Evolutionary conservation across 2,113 vertebrate species (phyloP).

Genomic region (Malurus alboscapulatus): DNA sequence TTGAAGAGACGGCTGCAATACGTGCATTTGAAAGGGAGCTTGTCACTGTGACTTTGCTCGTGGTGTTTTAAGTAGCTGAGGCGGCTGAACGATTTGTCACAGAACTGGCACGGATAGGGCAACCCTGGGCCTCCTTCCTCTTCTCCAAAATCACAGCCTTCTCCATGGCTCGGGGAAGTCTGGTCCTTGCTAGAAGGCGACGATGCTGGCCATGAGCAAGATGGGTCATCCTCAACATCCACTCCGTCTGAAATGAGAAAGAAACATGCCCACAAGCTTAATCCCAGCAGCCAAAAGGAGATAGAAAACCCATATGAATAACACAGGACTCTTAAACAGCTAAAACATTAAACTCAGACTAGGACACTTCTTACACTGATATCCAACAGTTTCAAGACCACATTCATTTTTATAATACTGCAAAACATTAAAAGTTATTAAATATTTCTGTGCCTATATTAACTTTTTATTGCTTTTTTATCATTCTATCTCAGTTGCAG

Average conservation of each 20-base stretch:
- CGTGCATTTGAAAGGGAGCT: constrained; percentile 96
- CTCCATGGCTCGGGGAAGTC: constrained; percentile 91
- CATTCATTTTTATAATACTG: constrained; percentile 56
- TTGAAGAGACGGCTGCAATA: constrained; percentile 98
- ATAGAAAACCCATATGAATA: neutral
- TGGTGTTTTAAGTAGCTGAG: constrained; percentile 98
- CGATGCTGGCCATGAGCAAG: constrained; percentile 95
- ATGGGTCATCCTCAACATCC: constrained; percentile 95
- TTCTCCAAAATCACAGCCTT: constrained; percentile 95
- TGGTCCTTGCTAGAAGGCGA: constrained; percentile 98
- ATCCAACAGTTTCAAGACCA: constrained; percentile 41
- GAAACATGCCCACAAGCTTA: neutral
- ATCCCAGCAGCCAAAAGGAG: neutral
- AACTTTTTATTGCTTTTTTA: constrained; percentile 76
- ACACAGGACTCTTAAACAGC: neutral
- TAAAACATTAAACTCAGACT: neutral
- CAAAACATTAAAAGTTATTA: constrained; percentile 73
- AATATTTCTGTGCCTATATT: constrained; percentile 68
- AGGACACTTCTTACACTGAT: neutral
- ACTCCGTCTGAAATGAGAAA: constrained; percentile 83
- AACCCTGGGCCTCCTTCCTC: constrained; percentile 92
- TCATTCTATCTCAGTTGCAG: constrained; percentile 65
- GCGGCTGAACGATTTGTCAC: constrained; percentile 97
- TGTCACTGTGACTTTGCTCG: constrained; percentile 97
- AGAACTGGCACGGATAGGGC: constrained; percentile 97